Conservation (phyloP, 2,888 invertebrate species). For the Leptinotarsa juncta region DNA sequence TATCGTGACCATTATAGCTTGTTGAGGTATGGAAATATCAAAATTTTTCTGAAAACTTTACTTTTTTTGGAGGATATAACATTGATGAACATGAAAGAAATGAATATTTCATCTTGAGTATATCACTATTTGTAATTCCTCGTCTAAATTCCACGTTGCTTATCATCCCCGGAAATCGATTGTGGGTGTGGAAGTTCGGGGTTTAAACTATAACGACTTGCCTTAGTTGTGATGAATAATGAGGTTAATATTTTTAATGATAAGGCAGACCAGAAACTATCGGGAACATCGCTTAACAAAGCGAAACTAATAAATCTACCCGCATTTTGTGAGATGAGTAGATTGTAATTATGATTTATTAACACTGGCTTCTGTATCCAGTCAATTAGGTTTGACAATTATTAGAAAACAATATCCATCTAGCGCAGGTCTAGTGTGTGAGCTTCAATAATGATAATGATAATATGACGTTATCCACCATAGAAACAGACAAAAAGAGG, state of each 20-base stretch:
- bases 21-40: too few species aligned
- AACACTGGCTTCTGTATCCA: slow-evolving; percentile 12
- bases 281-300: slow-evolving; percentile 30
- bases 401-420: slow-evolving; percentile 1
- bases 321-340: slow-evolving; percentile 34
- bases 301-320: slow-evolving; percentile 34
- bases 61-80: too few species aligned
- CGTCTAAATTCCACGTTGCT: slow-evolving; percentile 13
- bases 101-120: too few species aligned
- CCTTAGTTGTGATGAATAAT: slow-evolving; percentile 19
- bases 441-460: neutral
- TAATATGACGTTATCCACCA: neutral
- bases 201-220: slow-evolving; percentile 7
- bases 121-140: neutral
- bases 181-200: slow-evolving; percentile 5
- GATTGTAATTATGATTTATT: slow-evolving; percentile 38
- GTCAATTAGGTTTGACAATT: slow-evolving; percentile 28
- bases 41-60: too few species aligned
- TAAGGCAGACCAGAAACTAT: slow-evolving; percentile 18
- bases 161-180: slow-evolving; percentile 20
- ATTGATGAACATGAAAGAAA: too few species aligned
- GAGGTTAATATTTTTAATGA: slow-evolving; percentile 20
- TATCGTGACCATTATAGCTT: too few species aligned
- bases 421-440: neutral
- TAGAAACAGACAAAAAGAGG: too few species aligned